Evolutionary conservation across 2,888 invertebrate species (phyloP).

Genomic region (Nomada ferruginata): DNA sequence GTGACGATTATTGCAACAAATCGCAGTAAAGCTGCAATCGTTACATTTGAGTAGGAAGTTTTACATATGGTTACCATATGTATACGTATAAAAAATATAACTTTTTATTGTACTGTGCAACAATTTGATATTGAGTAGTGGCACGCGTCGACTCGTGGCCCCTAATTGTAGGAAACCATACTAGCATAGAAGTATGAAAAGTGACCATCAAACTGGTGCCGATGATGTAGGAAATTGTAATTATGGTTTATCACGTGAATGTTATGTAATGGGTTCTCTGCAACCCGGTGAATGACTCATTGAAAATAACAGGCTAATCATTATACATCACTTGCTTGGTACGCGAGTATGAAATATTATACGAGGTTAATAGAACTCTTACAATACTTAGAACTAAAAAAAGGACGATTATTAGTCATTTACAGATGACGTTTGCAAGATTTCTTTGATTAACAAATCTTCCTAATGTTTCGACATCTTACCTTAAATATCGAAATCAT

Average conservation of each 20-base stretch:
- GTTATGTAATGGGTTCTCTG: constrained; percentile 37
- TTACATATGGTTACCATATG: too few relatives aligned
- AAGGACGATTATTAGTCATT: too few relatives aligned
- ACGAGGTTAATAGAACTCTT: background rate
- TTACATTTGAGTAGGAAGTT: too few relatives aligned
- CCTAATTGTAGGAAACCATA: constrained; percentile 1
- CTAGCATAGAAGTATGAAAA: background rate
- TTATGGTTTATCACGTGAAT: constrained; percentile 21
- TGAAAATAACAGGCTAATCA: constrained; percentile 29
- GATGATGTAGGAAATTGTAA: background rate
- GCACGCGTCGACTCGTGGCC: background rate
- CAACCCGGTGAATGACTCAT: constrained; percentile 49
- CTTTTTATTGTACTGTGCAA: too few relatives aligned
- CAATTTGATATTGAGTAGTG: background rate
- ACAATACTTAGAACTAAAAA: background rate
- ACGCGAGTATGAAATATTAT: background rate
- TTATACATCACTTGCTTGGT: constrained; percentile 1
- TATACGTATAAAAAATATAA: background rate
- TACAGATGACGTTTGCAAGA: background rate
- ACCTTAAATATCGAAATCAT: background rate
- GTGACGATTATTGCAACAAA: too few relatives aligned
- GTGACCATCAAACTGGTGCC: background rate
- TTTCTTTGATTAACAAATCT: background rate
- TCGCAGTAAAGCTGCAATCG: too few relatives aligned
- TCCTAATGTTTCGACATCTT: too few relatives aligned